Evolutionary conservation across 2,797 vertebrate genomes (phyloP).

Genomic region (Acanthurus leucopareius): DNA sequence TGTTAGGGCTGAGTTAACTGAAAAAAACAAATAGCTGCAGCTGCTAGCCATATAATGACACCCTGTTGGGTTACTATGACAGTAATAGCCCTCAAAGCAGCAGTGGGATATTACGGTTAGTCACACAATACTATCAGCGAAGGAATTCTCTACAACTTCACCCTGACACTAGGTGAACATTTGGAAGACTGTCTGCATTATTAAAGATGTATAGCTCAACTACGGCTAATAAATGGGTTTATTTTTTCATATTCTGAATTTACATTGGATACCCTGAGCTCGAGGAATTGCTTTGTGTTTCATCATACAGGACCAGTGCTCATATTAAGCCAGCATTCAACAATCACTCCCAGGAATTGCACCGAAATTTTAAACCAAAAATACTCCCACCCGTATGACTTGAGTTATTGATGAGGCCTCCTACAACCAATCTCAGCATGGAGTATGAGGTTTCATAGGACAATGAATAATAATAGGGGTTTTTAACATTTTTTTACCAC

Average conservation of each 20-base stretch:
- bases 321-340: slow-evolving; percentile 31
- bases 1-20: slow-evolving; percentile 44
- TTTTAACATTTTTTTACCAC: no score
- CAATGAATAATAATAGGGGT: background rate
- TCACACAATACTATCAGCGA: slow-evolving; percentile 61
- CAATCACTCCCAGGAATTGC: background rate
- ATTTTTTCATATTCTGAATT: slow-evolving; percentile 39
- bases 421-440: background rate
- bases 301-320: slow-evolving; percentile 44
- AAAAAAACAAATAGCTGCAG: slow-evolving; percentile 69
- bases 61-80: slow-evolving; percentile 69
- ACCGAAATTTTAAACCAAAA: slow-evolving; percentile 25
- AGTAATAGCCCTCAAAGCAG: slow-evolving; percentile 72
- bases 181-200: slow-evolving; percentile 57
- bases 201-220: slow-evolving; percentile 48
- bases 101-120: slow-evolving; percentile 65
- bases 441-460: slow-evolving; percentile 10
- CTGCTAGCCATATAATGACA: slow-evolving; percentile 75
- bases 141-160: slow-evolving; percentile 48
- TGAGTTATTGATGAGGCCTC: slow-evolving; percentile 30
- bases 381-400: background rate
- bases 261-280: slow-evolving; percentile 3
- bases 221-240: slow-evolving; percentile 36
- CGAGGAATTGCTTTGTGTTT: slow-evolving; percentile 57
- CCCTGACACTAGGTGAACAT: slow-evolving; percentile 45